Evolutionary conservation across 2,888 invertebrate species (phyloP), one percentile per base, ranked within the genome.

Genomic region (Cephus nigrinus): DNA sequence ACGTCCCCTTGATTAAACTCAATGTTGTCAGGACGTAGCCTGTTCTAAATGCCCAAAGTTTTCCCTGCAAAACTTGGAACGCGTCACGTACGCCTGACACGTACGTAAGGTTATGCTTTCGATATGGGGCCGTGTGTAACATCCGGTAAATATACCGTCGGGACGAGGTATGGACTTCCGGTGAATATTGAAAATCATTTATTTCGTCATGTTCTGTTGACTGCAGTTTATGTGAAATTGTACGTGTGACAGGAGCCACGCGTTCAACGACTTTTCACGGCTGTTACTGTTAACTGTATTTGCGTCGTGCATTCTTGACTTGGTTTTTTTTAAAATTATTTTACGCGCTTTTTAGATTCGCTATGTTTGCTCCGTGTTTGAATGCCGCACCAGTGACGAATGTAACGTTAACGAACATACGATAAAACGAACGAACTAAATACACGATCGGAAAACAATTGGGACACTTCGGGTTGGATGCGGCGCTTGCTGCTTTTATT

Each of bases 1-100:
- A 81, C 81, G 84, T 82, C 75, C 73, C 82, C 80, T 83, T 84
- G 83, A 83, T 84, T 84, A 82, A 84, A 80, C 78, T 80, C 78
- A 82, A 82, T 81, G 82, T 80, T 79, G 76, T n/a, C 75, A 78
- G 77, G 34, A 36, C 75, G 73, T 35, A 76, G 75, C 77, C 77
- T 76, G 76, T 80, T 82, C 75, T 78, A 75, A 77, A 76, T 78
- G 78, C 68, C 40, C 69, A 11, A 72, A 40, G 36, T 72, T 36
- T 72, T 40, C 31, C 55, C 55, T 55, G 55, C 23, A 55, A 55
- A 55, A 55, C 55, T 55, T 23, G 9, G 23, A 2, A 55, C 5
- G 55, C 55, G 55, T 55, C 55, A 55, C 55, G 55, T 55, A 23
- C 55, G 55, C 23, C 9, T 23, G 23, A 23, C 55, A 55, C 55